Conservation (phyloP, 2,113 vertebrate species). For the Protobothrops flavoviridis region DNA sequence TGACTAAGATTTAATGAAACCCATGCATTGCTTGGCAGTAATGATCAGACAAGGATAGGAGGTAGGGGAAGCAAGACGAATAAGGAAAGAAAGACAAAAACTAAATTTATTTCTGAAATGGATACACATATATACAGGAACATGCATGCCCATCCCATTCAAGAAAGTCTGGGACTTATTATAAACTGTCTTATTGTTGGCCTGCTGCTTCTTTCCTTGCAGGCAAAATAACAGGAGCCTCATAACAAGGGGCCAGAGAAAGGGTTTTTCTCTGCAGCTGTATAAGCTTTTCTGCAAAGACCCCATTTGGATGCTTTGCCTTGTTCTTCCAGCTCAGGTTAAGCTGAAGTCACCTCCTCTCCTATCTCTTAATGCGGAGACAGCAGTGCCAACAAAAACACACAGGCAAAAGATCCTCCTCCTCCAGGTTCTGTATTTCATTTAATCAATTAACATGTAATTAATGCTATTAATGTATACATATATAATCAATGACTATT, state of each 20-base stretch:
- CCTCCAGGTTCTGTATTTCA: conserved; percentile 28
- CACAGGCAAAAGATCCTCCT: background rate
- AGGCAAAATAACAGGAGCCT: conserved; percentile 51
- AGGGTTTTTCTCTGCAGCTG: conserved; percentile 56
- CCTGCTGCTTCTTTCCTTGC: conserved; percentile 51
- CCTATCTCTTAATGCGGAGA: background rate
- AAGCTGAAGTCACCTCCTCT: conserved; percentile 59
- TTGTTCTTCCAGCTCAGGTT: conserved; percentile 50
- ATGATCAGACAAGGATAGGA: conserved; percentile 11
- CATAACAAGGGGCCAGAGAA: conserved; percentile 51
- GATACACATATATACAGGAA: background rate
- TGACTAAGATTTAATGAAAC: conserved; percentile 62
- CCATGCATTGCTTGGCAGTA: conserved; percentile 38
- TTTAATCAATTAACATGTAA: background rate
- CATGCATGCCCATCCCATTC: background rate
- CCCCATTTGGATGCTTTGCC: conserved; percentile 49
- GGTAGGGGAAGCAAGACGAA: conserved; percentile 24
- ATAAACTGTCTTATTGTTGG: conserved; percentile 43
- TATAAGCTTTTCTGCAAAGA: conserved; percentile 41
- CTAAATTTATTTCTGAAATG: conserved; percentile 37
- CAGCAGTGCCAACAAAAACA: conserved; percentile 23
- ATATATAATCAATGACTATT: conserved; percentile 15
- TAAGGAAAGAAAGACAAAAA: conserved; percentile 35
- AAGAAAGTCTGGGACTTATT: conserved; percentile 38
- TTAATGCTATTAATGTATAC: background rate